Percentiles rank a stretch among this genome's conserved stretches.
phyloP scores from a whole-genome alignment of 2,797 vertebrate species.

The Halcyon badia region DNA sequence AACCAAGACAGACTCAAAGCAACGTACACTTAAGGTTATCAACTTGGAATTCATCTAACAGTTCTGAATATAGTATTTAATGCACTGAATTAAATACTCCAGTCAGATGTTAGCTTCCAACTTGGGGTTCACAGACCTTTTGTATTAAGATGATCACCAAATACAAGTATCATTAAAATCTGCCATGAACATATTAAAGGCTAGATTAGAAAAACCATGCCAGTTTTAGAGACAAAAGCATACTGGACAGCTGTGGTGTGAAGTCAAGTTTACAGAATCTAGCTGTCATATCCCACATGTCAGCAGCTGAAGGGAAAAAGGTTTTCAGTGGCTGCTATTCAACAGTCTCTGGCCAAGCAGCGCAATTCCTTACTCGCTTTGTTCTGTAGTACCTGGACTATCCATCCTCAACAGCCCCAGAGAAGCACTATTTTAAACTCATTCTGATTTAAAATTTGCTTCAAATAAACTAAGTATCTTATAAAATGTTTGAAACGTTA shows the following conservation, averaged over 20 bases:
- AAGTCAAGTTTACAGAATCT: not conserved
- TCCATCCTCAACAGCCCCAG: not conserved
- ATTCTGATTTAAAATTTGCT: not conserved
- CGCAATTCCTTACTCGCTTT: fast-evolving
- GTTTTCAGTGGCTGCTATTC: not conserved
- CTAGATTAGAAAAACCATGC: not conserved
- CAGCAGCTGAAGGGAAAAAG: not conserved
- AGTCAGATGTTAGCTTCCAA: not conserved
- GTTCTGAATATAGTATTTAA: not conserved
- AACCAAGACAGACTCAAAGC: not conserved
- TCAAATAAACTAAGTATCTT: not conserved
- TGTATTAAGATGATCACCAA: not conserved
- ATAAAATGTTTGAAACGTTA: not conserved
- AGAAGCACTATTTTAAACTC: not conserved
- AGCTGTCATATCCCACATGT: not conserved
- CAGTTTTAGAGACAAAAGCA: fast-evolving
- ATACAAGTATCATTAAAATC: not conserved
- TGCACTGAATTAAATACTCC: not conserved
- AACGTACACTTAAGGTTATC: not conserved
- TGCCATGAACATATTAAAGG: not conserved
- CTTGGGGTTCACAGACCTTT: not conserved
- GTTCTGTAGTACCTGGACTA: not conserved
- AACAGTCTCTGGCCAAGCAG: not conserved
- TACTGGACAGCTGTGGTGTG: fast-evolving
- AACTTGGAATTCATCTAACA: not conserved